Evolutionary conservation across 2,888 invertebrate genomes (phyloP).

Genomic region (Tiliacea citrago): DNA sequence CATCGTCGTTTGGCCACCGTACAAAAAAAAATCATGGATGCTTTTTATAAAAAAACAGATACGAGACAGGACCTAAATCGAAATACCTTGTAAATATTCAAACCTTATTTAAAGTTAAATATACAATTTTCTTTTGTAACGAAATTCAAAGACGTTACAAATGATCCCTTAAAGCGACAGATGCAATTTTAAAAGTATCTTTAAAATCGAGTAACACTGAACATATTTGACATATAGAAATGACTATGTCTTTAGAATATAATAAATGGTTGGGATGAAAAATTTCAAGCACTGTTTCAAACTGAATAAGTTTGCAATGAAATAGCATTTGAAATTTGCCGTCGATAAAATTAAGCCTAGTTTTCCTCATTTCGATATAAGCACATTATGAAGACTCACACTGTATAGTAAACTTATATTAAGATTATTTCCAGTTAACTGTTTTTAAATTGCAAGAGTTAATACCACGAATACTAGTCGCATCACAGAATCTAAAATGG

Average conservation of each 20-base stretch:
- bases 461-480: not conserved
- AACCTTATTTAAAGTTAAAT: slow-evolving; percentile 6
- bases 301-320: not conserved
- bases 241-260: slow-evolving; percentile 10
- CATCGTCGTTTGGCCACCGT: no score
- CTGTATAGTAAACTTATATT: not conserved
- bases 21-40: not conserved
- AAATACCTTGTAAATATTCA: slow-evolving; percentile 34
- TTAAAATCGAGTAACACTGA: slow-evolving; percentile 1
- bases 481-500: slow-evolving; percentile 33
- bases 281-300: not conserved
- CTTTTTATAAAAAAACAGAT: slow-evolving; percentile 18
- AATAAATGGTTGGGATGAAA: not conserved
- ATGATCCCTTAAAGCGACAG: slow-evolving; percentile 8
- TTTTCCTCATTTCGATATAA: no score
- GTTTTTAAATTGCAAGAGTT: not conserved
- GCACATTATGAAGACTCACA: no score
- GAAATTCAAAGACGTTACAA: slow-evolving; percentile 15
- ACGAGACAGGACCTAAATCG: not conserved
- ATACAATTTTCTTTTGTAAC: not conserved
- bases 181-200: slow-evolving; percentile 10
- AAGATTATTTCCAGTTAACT: not conserved
- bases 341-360: no score
- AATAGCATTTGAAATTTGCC: not conserved
- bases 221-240: slow-evolving; percentile 16